Conservation (phyloP, 2,888 invertebrate genomes). For the Subacronicta megacephala region DNA sequence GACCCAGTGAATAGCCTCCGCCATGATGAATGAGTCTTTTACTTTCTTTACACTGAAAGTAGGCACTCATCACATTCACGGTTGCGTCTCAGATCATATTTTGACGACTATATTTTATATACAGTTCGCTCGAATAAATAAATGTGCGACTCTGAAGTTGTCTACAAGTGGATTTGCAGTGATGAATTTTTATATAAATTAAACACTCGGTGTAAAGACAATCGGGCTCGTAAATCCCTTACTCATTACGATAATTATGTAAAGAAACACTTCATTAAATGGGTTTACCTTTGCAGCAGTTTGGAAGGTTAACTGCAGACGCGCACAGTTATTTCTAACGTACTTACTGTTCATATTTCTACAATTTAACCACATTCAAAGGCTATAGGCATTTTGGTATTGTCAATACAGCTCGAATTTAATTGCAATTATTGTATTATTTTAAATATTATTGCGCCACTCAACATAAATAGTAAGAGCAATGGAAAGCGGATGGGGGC, state of each 20-base stretch:
- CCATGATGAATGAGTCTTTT: conserved; percentile 82
- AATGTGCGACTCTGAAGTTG: too few relatives aligned
- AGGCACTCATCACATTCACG: conserved; percentile 65
- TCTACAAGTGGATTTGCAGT: too few relatives aligned
- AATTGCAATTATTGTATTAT: conserved; percentile 7
- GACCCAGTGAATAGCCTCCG: conserved; percentile 78
- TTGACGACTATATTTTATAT: conserved; percentile 17
- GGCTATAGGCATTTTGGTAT: neutral
- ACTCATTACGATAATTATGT: too few relatives aligned
- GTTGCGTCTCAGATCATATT: conserved; percentile 38
- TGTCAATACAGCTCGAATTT: conserved; percentile 1
- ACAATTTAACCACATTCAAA: conserved; percentile 2
- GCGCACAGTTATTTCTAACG: too few relatives aligned
- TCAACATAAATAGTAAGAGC: conserved; percentile 66
- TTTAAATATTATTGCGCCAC: conserved; percentile 16
- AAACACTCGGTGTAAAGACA: too few relatives aligned
- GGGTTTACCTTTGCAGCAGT: too few relatives aligned
- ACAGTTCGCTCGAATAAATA: too few relatives aligned
- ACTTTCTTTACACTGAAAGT: conserved; percentile 85
- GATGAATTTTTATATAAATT: too few relatives aligned
- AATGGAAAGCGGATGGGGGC: conserved; percentile 76
- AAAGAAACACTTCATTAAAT: too few relatives aligned
- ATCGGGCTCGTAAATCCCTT: too few relatives aligned
- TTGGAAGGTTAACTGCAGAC: too few relatives aligned
- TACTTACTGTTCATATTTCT: too few relatives aligned